These are phyloP conservation scores for Druceiella hillmani DNA, from an alignment of 2,888 invertebrate genomes.

Conservation along the genomic window DNA sequence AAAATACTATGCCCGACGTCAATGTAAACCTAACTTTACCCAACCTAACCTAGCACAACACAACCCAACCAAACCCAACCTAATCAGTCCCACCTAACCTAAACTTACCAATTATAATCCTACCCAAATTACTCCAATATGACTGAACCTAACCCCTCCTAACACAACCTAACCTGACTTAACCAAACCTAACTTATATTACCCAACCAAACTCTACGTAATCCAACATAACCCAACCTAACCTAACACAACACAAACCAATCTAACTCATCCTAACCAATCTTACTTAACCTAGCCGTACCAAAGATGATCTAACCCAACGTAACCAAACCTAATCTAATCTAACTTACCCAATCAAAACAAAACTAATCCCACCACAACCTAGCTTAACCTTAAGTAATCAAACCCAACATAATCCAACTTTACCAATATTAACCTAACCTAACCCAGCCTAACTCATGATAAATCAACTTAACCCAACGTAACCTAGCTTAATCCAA, in stretches of 20 bases:
- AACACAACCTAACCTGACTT: constrained; percentile 10
- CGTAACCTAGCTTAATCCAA: constrained; percentile 8
- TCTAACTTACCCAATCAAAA: constrained; percentile 7
- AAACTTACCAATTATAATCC: constrained; percentile 8
- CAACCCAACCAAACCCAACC: constrained; percentile 9
- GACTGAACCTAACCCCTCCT: constrained; percentile 8
- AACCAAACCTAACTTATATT: constrained; percentile 5
- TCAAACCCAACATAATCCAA: constrained; percentile 7
- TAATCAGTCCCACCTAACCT: constrained; percentile 11
- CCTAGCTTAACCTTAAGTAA: constrained; percentile 6
- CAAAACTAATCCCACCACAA: constrained; percentile 1
- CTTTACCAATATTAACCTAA: constrained; percentile 7
- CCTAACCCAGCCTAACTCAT: constrained; percentile 8
- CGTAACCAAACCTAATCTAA: constrained; percentile 6
- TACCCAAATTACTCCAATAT: constrained; percentile 8
- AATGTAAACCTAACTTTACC: constrained; percentile 10
- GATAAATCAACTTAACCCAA: constrained; percentile 7
- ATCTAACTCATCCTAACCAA: constrained; percentile 10
- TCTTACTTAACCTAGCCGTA: constrained; percentile 8
- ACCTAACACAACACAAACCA: constrained; percentile 8
- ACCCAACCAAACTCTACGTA: constrained; percentile 9
- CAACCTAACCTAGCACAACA: constrained; percentile 9
- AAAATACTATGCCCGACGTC: too few species aligned
- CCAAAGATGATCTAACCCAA: constrained; percentile 7
- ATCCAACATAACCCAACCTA: constrained; percentile 9